Evolutionary conservation across 2,888 invertebrate species (phyloP).

Genomic region (Venusia cambrica): DNA sequence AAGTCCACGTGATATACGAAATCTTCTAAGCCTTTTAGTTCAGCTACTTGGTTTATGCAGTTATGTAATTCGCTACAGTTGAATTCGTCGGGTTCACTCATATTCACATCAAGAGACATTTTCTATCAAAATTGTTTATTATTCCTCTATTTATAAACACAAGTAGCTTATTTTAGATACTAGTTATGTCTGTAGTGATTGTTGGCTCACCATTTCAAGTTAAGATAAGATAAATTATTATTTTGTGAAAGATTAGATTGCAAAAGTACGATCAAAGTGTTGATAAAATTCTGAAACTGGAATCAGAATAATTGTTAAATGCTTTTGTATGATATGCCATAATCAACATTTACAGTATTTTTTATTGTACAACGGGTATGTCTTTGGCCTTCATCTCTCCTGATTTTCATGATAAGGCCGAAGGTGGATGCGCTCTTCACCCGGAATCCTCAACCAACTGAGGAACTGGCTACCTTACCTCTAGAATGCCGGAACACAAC

Average conservation of each 20-base stretch:
- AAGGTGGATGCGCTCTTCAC: too few relatives aligned
- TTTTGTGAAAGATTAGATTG: conserved; percentile 1
- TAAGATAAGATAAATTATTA: conserved; percentile 39
- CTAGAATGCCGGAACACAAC: too few relatives aligned
- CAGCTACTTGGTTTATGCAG: conserved; percentile 51
- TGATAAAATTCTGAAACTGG: conserved; percentile 17
- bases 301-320: too few relatives aligned
- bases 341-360: too few relatives aligned
- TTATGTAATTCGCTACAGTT: conserved; percentile 59
- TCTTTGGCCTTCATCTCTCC: too few relatives aligned
- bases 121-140: conserved; percentile 16
- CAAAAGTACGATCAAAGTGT: conserved; percentile 20
- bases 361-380: too few relatives aligned
- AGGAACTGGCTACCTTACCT: too few relatives aligned
- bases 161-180: conserved; percentile 9
- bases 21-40: conserved; percentile 45
- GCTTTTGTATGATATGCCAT: too few relatives aligned
- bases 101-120: conserved; percentile 73
- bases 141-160: too few relatives aligned
- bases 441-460: too few relatives aligned
- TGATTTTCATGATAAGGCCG: too few relatives aligned
- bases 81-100: conserved; percentile 70
- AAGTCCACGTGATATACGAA: conserved; percentile 63
- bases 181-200: conserved; percentile 13
- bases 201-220: conserved; percentile 11